phyloP scores from a whole-genome alignment of 2,113 vertebrate genomes.

The Hypocryptadius cinnamomeus region DNA sequence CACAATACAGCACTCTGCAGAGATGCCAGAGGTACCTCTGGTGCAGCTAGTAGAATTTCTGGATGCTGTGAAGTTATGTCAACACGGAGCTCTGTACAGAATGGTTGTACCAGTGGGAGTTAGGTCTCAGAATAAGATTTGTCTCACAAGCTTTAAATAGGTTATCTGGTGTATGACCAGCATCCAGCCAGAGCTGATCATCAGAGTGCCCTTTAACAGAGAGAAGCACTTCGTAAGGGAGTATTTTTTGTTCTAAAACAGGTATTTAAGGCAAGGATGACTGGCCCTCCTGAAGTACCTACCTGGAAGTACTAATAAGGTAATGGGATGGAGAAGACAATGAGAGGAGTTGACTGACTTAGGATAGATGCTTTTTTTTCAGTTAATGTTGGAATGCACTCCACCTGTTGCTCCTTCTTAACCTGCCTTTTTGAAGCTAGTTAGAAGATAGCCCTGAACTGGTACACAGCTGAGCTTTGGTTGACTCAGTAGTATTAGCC shows the following conservation, averaged over 20 bases:
- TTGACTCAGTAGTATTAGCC: not conserved
- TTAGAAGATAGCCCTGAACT: not conserved
- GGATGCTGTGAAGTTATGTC: not conserved
- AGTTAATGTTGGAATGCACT: not conserved
- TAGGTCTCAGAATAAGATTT: not conserved
- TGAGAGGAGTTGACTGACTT: not conserved
- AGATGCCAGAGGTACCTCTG: not conserved
- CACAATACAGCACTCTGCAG: not conserved
- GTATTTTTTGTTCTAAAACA: not conserved
- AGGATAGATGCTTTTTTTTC: not conserved
- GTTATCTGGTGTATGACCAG: not conserved
- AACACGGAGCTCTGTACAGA: not conserved
- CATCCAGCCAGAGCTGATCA: not conserved
- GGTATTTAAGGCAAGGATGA: not conserved
- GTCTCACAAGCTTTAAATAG: not conserved
- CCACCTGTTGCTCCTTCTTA: not conserved
- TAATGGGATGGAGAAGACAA: not conserved
- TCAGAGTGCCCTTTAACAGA: not conserved
- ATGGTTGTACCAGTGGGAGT: not conserved
- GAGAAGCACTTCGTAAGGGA: not conserved
- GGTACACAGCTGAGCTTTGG: not conserved
- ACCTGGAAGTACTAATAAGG: not conserved
- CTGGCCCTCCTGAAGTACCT: not conserved
- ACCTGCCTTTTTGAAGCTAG: not conserved
- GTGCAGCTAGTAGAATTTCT: not conserved